These are phyloP conservation scores for Paralvinella palmiformis DNA, from an alignment of 1,140 invertebrate genomes.

Conservation along the genomic window DNA sequence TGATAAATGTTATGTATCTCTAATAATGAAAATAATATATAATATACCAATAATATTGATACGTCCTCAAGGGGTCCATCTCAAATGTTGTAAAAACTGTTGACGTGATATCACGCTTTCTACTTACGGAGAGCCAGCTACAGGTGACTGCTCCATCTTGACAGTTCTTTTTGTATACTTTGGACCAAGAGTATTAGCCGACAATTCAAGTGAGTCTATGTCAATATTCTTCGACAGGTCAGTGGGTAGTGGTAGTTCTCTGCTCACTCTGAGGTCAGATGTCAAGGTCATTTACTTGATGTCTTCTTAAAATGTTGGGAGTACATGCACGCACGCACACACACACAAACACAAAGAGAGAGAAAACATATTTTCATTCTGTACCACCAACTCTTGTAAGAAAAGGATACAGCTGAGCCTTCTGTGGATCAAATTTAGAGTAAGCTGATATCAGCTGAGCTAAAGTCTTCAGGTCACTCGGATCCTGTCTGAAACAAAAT, in stretches of 20 bases:
- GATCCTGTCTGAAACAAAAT: constrained; percentile 56
- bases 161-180: constrained; percentile 71
- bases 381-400: not conserved
- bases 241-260: constrained; percentile 60
- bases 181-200: constrained; percentile 78
- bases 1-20: not conserved
- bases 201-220: constrained; percentile 76
- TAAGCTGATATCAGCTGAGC: constrained; percentile 85
- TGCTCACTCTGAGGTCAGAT: constrained; percentile 42
- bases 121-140: constrained; percentile 32
- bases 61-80: not conserved
- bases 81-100: constrained; percentile 35
- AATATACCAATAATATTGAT: not conserved
- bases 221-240: constrained; percentile 64
- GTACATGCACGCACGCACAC: not conserved
- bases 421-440: constrained; percentile 67
- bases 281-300: constrained; percentile 8
- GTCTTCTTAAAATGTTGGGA: too few relatives aligned
- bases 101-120: too few relatives aligned
- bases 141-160: constrained; percentile 26
- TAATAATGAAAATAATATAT: not conserved
- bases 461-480: constrained; percentile 69
- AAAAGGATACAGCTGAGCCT: constrained; percentile 60
- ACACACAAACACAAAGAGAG: not conserved
- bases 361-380: not conserved